Conservation (phyloP, 2,797 vertebrate species). For the Argyrosomus regius region DNA sequence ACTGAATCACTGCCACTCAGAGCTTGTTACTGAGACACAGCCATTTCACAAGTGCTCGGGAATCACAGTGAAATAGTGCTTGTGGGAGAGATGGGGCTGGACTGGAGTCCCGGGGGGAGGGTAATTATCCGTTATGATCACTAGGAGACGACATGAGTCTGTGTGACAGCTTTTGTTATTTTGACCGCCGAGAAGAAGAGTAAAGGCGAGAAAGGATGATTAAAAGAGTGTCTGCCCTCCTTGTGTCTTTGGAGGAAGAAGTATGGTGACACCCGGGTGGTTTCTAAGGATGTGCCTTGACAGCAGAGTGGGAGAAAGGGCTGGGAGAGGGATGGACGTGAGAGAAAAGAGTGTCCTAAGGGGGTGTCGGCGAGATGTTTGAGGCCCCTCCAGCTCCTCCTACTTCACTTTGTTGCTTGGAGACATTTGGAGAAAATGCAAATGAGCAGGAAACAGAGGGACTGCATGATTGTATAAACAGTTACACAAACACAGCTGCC, state of each 20-base stretch:
- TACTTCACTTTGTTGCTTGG: conserved; percentile 75
- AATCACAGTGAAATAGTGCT: conserved; percentile 77
- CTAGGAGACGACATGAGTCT: conserved; percentile 82
- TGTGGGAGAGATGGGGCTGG: conserved; percentile 73
- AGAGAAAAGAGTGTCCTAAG: conserved; percentile 69
- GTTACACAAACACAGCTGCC: conserved; percentile 76
- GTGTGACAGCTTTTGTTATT: conserved; percentile 86
- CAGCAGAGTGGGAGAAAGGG: conserved; percentile 69
- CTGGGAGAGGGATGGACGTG: conserved; percentile 67
- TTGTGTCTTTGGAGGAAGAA: conserved; percentile 83
- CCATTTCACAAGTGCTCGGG: conserved; percentile 78
- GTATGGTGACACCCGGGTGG: conserved; percentile 79
- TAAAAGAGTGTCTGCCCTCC: conserved; percentile 83
- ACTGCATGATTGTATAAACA: conserved; percentile 77
- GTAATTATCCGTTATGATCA: conserved; percentile 89
- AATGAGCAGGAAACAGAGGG: conserved; percentile 78
- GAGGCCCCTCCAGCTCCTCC: conserved; percentile 73
- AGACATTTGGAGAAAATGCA: conserved; percentile 82
- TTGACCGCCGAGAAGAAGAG: conserved; percentile 80
- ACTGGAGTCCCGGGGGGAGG: conserved; percentile 77
- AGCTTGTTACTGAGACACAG: conserved; percentile 83
- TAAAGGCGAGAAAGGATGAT: conserved; percentile 76
- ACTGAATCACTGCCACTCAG: conserved; percentile 82
- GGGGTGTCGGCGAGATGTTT: conserved; percentile 70
- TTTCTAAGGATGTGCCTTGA: conserved; percentile 80